A percentile compares a stretch with the other conserved stretches of the same genome.
Conservation (phyloP, 2,888 invertebrate species). For the Leucania comma region DNA sequence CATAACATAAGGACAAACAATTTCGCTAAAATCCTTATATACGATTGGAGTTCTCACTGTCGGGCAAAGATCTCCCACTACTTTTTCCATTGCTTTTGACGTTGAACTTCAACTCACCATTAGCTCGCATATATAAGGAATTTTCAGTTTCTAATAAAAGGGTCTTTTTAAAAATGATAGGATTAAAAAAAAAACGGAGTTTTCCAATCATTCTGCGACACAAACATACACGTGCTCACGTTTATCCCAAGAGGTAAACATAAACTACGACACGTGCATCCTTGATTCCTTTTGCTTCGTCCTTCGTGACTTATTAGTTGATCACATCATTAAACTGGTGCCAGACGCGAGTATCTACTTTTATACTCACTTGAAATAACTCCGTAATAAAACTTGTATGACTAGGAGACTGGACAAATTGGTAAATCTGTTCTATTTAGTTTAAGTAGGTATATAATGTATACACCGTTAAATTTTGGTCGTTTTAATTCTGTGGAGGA, state of each 20-base stretch:
- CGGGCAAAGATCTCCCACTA: too few relatives aligned
- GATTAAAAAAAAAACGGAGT: background rate
- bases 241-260: background rate
- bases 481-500: too few relatives aligned
- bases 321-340: background rate
- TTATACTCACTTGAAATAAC: background rate
- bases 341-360: background rate
- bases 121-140: too few relatives aligned
- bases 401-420: background rate
- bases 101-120: too few relatives aligned
- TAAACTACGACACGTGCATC: conserved; percentile 2
- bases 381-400: background rate
- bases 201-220: background rate
- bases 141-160: too few relatives aligned
- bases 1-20: too few relatives aligned
- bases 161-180: background rate
- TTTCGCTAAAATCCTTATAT: too few relatives aligned
- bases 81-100: too few relatives aligned
- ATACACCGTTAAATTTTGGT: too few relatives aligned
- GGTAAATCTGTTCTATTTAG: background rate
- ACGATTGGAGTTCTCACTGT: too few relatives aligned
- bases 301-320: background rate
- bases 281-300: background rate
- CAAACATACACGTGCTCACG: background rate
- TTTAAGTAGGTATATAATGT: too few relatives aligned